phyloP scores from a whole-genome alignment of 1,140 invertebrate genomes.

The Nephila pilipes region DNA sequence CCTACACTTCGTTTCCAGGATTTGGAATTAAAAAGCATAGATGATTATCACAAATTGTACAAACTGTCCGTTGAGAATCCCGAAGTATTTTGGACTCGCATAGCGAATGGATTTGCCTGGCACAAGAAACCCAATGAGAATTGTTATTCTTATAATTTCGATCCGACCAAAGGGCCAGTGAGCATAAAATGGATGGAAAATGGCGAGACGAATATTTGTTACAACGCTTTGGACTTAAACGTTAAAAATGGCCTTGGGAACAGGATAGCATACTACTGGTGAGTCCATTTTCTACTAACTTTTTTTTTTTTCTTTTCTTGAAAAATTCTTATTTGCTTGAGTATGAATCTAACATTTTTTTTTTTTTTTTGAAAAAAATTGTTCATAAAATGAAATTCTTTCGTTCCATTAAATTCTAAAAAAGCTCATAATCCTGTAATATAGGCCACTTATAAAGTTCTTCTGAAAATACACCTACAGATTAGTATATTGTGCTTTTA shows the following conservation, averaged over 20 bases:
- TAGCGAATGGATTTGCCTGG: constrained; percentile 95
- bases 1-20: constrained; percentile 81
- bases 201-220: constrained; percentile 96
- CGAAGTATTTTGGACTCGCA: constrained; percentile 92
- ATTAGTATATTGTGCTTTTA: too few relatives aligned
- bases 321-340: too few relatives aligned
- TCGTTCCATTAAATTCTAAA: too few relatives aligned
- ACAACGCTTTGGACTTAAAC: constrained; percentile 95
- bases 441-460: too few relatives aligned
- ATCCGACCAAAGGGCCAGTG: constrained; percentile 92
- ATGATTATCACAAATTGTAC: constrained; percentile 92
- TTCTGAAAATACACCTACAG: too few relatives aligned
- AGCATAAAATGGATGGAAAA: constrained; percentile 97
- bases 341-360: too few relatives aligned
- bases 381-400: too few relatives aligned
- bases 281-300: constrained; percentile 79
- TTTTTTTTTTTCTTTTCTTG: neutral
- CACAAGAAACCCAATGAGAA: constrained; percentile 86
- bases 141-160: constrained; percentile 95
- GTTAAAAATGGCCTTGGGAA: constrained; percentile 92
- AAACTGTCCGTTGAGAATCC: constrained; percentile 92
- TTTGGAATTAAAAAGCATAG: constrained; percentile 83
- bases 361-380: too few relatives aligned
- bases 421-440: too few relatives aligned
- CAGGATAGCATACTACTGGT: constrained; percentile 97